Conservation (phyloP, 2,113 vertebrate species). For the Sinocyclocheilus anshuiensis region DNA sequence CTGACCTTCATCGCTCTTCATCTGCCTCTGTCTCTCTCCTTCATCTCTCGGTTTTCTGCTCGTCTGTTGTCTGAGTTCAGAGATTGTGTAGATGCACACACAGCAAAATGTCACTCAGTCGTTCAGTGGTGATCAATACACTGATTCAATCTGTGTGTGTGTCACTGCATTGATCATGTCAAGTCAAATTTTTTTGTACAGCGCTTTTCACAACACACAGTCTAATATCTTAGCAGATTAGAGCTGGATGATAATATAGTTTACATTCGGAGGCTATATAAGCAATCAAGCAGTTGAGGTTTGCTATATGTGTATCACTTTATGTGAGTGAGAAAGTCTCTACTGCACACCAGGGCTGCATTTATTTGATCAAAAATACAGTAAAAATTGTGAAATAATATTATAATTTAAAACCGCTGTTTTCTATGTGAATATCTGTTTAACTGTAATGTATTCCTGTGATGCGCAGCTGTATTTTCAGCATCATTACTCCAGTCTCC, state of each 20-base stretch:
- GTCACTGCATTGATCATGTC: not conserved
- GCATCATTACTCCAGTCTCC: too few relatives aligned
- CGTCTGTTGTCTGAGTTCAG: not conserved
- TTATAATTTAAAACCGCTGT: not conserved
- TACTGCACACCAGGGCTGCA: not conserved
- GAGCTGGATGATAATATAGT: too few relatives aligned
- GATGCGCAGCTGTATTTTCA: too few relatives aligned
- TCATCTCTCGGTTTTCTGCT: too few relatives aligned
- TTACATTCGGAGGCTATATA: too few relatives aligned
- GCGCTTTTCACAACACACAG: not conserved
- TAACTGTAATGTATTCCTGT: not conserved
- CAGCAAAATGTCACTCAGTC: not conserved
- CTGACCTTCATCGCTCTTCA: too few relatives aligned
- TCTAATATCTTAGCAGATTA: not conserved
- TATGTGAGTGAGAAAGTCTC: not conserved
- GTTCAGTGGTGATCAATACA: conserved; percentile 21
- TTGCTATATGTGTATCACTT: too few relatives aligned
- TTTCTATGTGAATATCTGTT: not conserved
- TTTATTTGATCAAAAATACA: not conserved
- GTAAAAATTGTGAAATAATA: not conserved
- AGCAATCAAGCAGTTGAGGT: too few relatives aligned
- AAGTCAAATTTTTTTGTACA: not conserved
- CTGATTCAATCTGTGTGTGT: not conserved
- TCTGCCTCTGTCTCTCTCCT: too few relatives aligned
- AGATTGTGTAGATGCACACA: conserved; percentile 1